Percentiles rank a stretch among this genome's conserved stretches.
These are phyloP conservation scores for Drosophila parvula DNA, from an alignment of 1,140 invertebrate genomes.

Conservation along the genomic window DNA sequence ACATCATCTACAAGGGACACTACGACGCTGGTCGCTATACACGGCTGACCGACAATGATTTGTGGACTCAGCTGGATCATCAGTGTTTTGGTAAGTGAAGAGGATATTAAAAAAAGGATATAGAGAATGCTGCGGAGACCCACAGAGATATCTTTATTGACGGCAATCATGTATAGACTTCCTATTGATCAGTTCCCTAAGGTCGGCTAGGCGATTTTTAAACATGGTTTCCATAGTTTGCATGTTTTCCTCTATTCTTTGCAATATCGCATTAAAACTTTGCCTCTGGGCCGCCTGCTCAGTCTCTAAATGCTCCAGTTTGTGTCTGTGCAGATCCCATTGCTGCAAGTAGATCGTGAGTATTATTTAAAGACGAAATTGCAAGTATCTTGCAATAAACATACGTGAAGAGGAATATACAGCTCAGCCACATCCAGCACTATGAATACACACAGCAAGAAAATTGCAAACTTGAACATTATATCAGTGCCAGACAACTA, in stretches of 20 bases:
- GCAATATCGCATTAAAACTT: too few relatives aligned
- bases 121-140: background rate
- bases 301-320: background rate
- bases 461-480: background rate
- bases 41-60: constrained; percentile 90
- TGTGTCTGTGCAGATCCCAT: background rate
- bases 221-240: background rate
- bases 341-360: background rate
- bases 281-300: background rate
- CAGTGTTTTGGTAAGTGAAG: constrained; percentile 66
- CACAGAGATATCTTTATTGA: background rate
- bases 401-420: background rate
- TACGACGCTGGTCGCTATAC: constrained; percentile 90
- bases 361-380: background rate
- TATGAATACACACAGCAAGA: background rate
- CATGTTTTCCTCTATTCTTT: too few relatives aligned
- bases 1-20: constrained; percentile 89
- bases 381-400: background rate
- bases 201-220: background rate
- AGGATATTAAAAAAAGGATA: too few relatives aligned
- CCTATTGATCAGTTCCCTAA: background rate
- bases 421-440: background rate
- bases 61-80: constrained; percentile 88
- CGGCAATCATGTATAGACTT: background rate
- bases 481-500: background rate